Percentiles rank a stretch among this genome's conserved stretches.
Conservation (phyloP, 2,113 vertebrate species). For the Fregata magnificens region DNA sequence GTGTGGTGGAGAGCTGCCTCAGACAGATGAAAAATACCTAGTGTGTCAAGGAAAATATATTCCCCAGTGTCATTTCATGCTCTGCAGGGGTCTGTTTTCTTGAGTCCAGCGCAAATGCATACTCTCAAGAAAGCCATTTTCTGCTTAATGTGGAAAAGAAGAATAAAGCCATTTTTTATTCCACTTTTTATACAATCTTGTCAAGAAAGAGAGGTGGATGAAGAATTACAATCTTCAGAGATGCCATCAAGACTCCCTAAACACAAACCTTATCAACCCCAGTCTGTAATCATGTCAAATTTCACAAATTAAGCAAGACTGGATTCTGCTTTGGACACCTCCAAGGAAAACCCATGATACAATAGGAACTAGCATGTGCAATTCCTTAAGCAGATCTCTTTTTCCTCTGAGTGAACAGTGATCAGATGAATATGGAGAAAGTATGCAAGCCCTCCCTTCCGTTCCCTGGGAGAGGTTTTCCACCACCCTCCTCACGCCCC, state of each 20-base stretch:
- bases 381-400: neutral
- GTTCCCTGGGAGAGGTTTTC: neutral
- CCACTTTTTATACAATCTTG: conserved; percentile 7
- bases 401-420: neutral
- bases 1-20: neutral
- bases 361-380: neutral
- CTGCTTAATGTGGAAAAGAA: conserved; percentile 50
- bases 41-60: conserved; percentile 53
- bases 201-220: neutral
- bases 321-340: neutral
- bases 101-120: conserved; percentile 38
- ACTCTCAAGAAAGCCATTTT: conserved; percentile 58
- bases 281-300: conserved; percentile 34
- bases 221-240: conserved; percentile 36
- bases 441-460: neutral
- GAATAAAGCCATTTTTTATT: conserved; percentile 52
- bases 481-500: neutral
- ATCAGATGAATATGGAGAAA: neutral
- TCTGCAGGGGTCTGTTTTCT: conserved; percentile 57
- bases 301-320: conserved; percentile 48
- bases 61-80: conserved; percentile 63
- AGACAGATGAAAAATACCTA: conserved; percentile 56
- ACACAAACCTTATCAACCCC: conserved; percentile 3
- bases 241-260: conserved; percentile 24
- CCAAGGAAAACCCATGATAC: neutral